Evolutionary conservation across 2,888 invertebrate species (phyloP), one percentile per base, ranked within the genome.

Genomic region (Xylota segnis): DNA sequence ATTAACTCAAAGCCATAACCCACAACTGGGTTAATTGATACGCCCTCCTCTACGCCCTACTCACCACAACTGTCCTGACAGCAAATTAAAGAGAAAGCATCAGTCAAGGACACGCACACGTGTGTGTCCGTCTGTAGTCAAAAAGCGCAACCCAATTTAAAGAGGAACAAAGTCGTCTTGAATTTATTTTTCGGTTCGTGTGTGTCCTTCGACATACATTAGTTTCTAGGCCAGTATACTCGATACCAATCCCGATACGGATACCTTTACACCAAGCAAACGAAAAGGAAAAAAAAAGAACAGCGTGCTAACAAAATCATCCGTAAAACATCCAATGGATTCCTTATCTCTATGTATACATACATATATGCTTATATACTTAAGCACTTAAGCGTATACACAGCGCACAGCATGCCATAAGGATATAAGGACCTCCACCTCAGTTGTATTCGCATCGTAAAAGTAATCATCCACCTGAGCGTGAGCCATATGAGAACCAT

Each of bases 401-500:
- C 10, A 7, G 14, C 58, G 23, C 32, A 45, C 40, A 43, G 29
- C 34, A 16, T 58, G 23, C 12, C 23, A 43, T 54, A 63, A 71
- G 56, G 40, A 77, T 45, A 14, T 40, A 63, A 72, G 65, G 50
- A 61, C 61, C 59, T 59, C 16, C 50, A n/a, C 18, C 18, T 43
- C n/a, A 18, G 43, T 58, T 29, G 45, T 32, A 52, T 18, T 61
- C 61, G 52, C 50, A 61, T 61, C 68, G 52, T 50, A 50, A 76
- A 76, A 76, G 59, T 59, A 76, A 76, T 76, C 68, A 70, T 70
- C 70, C 68, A 70, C 68, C 68, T 77, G 68, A 70, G 61, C 43
- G 43, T 70, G 61, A 54, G 52, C 68, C 61, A 32, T 40, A 43
- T 40, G 4, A n/a, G 18, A 45, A 18, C 37, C 50, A 58, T 27